Conservation (phyloP, 1,140 invertebrate species). For the Oryctes rhinoceros region DNA sequence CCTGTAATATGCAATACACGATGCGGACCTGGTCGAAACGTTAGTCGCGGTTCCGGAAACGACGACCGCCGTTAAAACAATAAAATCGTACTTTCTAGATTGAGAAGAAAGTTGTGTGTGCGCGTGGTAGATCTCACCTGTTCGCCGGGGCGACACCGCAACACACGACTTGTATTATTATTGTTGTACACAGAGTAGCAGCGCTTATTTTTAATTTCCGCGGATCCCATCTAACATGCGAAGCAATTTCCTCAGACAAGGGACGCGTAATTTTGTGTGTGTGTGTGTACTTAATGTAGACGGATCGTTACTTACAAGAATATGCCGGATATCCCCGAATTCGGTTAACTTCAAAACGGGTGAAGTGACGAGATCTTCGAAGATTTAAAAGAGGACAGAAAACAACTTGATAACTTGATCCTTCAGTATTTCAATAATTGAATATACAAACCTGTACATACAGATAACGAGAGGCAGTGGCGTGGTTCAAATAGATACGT, state of each 20-base stretch:
- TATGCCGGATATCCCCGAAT: too few species aligned
- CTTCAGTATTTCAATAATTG: too few species aligned
- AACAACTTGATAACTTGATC: too few species aligned
- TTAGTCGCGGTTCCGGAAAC: background rate
- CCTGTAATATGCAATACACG: background rate
- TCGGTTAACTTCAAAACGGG: too few species aligned
- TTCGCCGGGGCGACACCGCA: background rate
- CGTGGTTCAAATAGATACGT: too few species aligned
- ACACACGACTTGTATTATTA: background rate
- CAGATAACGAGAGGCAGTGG: too few species aligned
- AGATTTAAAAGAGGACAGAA: too few species aligned
- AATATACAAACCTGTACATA: too few species aligned
- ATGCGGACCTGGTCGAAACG: background rate
- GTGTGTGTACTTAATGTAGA: background rate
- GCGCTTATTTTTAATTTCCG: background rate
- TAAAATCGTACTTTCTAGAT: conserved; percentile 8
- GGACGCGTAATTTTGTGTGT: background rate
- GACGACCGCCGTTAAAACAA: background rate
- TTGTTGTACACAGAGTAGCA: background rate
- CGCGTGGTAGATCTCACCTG: background rate
- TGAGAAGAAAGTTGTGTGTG: background rate
- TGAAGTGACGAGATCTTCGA: too few species aligned
- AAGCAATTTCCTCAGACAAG: background rate
- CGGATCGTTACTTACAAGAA: too few species aligned
- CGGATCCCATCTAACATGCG: background rate